Conservation (phyloP, 2,113 vertebrate genomes). For the Percopsis transmontana region DNA sequence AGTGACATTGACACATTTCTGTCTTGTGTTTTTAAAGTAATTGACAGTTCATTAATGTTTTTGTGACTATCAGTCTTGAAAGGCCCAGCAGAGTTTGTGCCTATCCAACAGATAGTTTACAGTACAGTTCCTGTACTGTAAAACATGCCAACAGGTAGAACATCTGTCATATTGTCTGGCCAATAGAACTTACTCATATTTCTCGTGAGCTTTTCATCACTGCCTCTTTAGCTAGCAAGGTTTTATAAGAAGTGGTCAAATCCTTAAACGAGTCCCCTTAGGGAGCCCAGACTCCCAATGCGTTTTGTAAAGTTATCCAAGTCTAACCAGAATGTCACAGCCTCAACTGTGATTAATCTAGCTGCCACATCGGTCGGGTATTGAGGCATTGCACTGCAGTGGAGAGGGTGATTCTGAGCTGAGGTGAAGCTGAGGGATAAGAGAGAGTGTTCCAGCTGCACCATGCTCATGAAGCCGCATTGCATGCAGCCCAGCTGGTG, state of each 20-base stretch:
- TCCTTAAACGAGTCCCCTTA: conserved; percentile 16
- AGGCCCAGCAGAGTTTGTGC: background rate
- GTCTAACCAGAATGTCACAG: background rate
- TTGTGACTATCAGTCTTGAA: too few relatives aligned
- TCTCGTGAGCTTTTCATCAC: conserved; percentile 46
- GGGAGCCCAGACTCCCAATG: conserved; percentile 1
- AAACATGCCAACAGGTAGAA: conserved; percentile 30
- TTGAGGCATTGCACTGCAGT: conserved; percentile 4
- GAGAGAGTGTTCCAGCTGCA: too few relatives aligned
- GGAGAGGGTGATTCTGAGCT: background rate
- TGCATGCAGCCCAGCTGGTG: conserved; percentile 8
- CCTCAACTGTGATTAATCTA: conserved; percentile 50
- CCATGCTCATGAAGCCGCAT: too few relatives aligned
- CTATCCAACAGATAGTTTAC: background rate
- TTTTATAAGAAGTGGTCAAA: conserved; percentile 19
- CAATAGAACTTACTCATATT: conserved; percentile 14
- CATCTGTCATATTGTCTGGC: conserved; percentile 32
- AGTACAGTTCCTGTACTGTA: background rate
- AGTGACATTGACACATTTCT: conserved; percentile 65
- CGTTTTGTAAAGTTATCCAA: background rate
- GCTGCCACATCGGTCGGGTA: conserved; percentile 24
- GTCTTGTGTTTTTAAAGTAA: conserved; percentile 25
- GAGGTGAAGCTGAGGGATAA: conserved; percentile 17
- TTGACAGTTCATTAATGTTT: too few relatives aligned
- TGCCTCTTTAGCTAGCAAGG: conserved; percentile 41